phyloP scores from a whole-genome alignment of 2,113 vertebrate genomes.

The Galbula dea region DNA sequence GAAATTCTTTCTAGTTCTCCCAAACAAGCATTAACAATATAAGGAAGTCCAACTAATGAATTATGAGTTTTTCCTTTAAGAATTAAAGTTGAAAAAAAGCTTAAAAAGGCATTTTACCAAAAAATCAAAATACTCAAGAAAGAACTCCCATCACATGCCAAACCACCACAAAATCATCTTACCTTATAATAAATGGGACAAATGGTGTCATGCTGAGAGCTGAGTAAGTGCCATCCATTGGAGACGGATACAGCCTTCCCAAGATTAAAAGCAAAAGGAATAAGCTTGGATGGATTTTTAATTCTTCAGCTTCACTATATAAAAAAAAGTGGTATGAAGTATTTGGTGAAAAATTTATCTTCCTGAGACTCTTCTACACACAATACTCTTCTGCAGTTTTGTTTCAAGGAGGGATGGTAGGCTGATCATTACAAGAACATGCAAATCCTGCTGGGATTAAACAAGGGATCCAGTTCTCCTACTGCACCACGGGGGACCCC shows the following conservation, averaged over 20 bases:
- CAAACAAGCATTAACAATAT: background rate
- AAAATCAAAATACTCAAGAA: background rate
- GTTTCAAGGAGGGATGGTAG: background rate
- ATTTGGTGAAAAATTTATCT: background rate
- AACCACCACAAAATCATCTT: background rate
- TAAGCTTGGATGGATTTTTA: constrained; percentile 87
- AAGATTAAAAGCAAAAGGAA: constrained; percentile 90
- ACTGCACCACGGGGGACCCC: background rate
- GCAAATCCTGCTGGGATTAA: background rate
- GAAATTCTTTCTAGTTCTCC: background rate
- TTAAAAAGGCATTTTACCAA: background rate
- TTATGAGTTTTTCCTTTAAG: background rate
- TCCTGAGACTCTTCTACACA: background rate
- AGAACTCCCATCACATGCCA: background rate
- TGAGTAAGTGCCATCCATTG: constrained; percentile 89
- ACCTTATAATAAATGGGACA: constrained; percentile 90
- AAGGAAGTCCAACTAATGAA: background rate
- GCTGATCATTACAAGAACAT: background rate
- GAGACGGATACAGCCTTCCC: constrained; percentile 91
- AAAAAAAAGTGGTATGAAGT: background rate
- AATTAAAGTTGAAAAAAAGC: background rate
- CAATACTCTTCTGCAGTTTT: background rate
- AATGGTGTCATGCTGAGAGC: constrained; percentile 87
- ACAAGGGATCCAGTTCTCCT: background rate
- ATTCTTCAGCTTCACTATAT: constrained; percentile 63